These are phyloP conservation scores for Athrips mouffetella DNA, from an alignment of 2,888 invertebrate species.

Conservation along the genomic window DNA sequence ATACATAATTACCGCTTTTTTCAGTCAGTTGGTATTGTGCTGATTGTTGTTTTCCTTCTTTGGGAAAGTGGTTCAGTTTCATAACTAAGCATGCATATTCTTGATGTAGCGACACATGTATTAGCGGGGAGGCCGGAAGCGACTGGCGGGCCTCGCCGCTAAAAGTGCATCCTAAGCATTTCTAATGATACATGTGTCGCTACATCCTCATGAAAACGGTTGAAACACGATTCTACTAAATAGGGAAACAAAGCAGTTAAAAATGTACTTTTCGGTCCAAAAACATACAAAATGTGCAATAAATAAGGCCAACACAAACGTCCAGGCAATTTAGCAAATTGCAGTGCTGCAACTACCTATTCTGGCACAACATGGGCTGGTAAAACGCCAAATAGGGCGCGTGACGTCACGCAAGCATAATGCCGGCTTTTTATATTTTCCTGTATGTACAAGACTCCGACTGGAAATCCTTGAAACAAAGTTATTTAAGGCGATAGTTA, in stretches of 20 bases:
- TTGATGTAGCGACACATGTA: too few species aligned
- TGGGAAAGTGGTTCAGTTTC: too few species aligned
- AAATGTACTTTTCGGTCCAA: neutral
- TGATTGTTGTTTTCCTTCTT: too few species aligned
- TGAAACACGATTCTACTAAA: too few species aligned
- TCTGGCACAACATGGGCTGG: constrained; percentile 4
- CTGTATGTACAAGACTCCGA: neutral
- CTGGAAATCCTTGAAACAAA: neutral
- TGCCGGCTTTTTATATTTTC: neutral
- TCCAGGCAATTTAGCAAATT: constrained; percentile 3
- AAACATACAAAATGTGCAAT: neutral
- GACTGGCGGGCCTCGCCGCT: too few species aligned
- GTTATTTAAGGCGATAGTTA: neutral
- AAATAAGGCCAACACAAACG: neutral
- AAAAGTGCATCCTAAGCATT: too few species aligned
- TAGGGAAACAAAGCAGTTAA: neutral
- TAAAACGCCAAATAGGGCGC: constrained; percentile 9
- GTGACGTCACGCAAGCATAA: constrained; percentile 1
- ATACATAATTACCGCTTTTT: too few species aligned
- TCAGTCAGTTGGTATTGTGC: too few species aligned
- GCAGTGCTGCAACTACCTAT: constrained; percentile 7
- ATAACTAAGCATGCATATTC: too few species aligned
- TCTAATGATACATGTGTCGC: too few species aligned
- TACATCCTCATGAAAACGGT: too few species aligned
- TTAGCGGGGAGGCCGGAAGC: too few species aligned